These are phyloP conservation scores for Hydrophis major DNA, from an alignment of 2,797 vertebrate genomes.

Conservation along the genomic window DNA sequence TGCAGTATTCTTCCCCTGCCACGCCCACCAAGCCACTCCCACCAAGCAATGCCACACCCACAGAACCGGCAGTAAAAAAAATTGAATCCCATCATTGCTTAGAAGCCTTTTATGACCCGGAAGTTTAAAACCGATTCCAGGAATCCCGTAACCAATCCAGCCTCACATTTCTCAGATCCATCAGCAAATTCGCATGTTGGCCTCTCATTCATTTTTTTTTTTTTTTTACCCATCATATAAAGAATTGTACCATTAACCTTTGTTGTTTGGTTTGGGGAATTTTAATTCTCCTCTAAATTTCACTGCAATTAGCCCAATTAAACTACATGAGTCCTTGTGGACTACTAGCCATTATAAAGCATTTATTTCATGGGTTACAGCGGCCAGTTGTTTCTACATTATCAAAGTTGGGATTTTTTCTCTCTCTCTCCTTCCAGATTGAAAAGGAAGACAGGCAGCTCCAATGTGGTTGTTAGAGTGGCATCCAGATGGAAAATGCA, in stretches of 20 bases:
- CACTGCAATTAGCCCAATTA: neutral
- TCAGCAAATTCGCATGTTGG: neutral
- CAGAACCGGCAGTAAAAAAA: too few relatives aligned
- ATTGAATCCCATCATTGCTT: too few relatives aligned
- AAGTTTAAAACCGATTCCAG: neutral
- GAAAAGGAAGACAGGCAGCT: neutral
- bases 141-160: neutral
- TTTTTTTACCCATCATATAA: neutral
- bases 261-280: neutral
- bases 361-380: neutral
- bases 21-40: too few relatives aligned
- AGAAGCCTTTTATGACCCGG: neutral
- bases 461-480: neutral
- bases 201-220: neutral
- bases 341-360: neutral
- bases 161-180: neutral
- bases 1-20: too few relatives aligned
- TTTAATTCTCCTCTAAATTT: neutral
- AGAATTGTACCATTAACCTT: neutral
- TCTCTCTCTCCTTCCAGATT: neutral
- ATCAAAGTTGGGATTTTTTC: neutral
- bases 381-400: neutral
- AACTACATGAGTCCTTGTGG: neutral
- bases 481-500: neutral
- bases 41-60: too few relatives aligned